phyloP scores from a whole-genome alignment of 1,140 invertebrate genomes.

The Archivesica marissinica region DNA sequence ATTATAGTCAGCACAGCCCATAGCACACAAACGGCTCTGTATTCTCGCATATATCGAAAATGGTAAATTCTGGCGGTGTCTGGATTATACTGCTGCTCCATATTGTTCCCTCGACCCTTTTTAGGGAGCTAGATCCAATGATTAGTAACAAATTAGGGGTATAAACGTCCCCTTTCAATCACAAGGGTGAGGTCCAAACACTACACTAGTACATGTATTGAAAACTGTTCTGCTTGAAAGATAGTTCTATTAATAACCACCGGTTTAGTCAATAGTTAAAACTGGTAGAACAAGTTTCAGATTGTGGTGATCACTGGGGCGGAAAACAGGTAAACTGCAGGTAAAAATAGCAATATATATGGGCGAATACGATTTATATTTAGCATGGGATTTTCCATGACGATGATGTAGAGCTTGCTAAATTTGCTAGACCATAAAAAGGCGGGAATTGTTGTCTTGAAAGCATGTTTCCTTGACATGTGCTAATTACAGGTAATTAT shows the following conservation, averaged over 20 bases:
- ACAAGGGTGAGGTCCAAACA: slow-evolving; percentile 58
- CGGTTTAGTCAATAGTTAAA: slow-evolving; percentile 35
- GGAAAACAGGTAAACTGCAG: slow-evolving; percentile 42
- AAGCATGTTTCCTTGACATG: too few species aligned
- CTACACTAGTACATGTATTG: slow-evolving; percentile 41
- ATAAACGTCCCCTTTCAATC: slow-evolving; percentile 18
- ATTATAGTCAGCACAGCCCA: slow-evolving; percentile 98
- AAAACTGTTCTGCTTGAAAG: slow-evolving; percentile 53
- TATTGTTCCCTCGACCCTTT: slow-evolving; percentile 36
- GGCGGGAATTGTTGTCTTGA: slow-evolving; percentile 49
- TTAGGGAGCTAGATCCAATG: slow-evolving; percentile 24
- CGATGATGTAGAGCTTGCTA: background rate
- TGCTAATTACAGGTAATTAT: background rate
- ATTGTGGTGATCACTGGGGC: slow-evolving; percentile 22
- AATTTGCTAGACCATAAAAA: slow-evolving; percentile 30
- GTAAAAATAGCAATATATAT: slow-evolving; percentile 37
- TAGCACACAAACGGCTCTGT: slow-evolving; percentile 96
- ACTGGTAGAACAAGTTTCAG: slow-evolving; percentile 67
- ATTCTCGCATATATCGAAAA: slow-evolving; percentile 76
- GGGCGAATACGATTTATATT: slow-evolving; percentile 3
- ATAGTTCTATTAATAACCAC: slow-evolving; percentile 45
- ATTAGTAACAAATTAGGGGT: slow-evolving; percentile 13
- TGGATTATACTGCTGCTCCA: slow-evolving; percentile 69
- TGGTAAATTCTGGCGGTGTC: slow-evolving; percentile 72
- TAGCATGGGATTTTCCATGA: slow-evolving; percentile 56